A percentile compares a stretch with the other conserved stretches of the same genome.
Evolutionary conservation across 2,888 invertebrate genomes (phyloP).

Genomic region (Colostygia pectinataria): DNA sequence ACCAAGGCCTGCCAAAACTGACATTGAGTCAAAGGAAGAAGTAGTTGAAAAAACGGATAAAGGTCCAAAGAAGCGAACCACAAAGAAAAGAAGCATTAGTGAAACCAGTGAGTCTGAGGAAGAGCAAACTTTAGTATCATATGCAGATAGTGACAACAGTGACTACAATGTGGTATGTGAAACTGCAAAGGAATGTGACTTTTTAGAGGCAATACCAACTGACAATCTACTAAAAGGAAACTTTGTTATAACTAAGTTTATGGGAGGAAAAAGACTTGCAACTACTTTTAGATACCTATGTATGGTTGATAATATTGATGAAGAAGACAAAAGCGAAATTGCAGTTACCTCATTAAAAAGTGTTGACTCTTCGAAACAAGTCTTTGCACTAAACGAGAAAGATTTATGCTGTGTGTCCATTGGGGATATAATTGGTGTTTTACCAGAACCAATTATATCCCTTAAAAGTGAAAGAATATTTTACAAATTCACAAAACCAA

Average conservation of each 20-base stretch:
- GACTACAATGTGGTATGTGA: slow-evolving; percentile 14
- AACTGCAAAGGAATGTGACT: slow-evolving; percentile 14
- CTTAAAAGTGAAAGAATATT: too few relatives aligned
- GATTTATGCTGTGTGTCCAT: slow-evolving; percentile 6
- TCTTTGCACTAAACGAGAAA: slow-evolving; percentile 16
- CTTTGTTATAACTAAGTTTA: slow-evolving; percentile 13
- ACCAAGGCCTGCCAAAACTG: too few relatives aligned
- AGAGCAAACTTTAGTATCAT: too few relatives aligned
- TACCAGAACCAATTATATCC: neutral
- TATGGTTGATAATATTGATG: slow-evolving; percentile 17
- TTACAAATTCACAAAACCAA: too few relatives aligned
- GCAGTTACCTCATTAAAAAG: slow-evolving; percentile 14
- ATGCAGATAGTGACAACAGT: too few relatives aligned
- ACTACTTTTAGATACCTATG: slow-evolving; percentile 9
- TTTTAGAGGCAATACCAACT: neutral
- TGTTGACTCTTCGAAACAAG: slow-evolving; percentile 13
- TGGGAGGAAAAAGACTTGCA: slow-evolving; percentile 12
- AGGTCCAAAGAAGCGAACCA: too few relatives aligned
- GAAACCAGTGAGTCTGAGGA: too few relatives aligned
- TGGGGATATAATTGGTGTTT: slow-evolving; percentile 9
- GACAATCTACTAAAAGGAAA: slow-evolving; percentile 11
- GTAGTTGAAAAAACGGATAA: too few relatives aligned
- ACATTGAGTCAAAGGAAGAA: too few relatives aligned
- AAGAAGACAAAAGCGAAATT: too few relatives aligned
- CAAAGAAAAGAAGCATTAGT: too few relatives aligned